These are phyloP conservation scores for Eupeodes latifasciatus DNA, from an alignment of 2,888 invertebrate genomes.

Conservation along the genomic window DNA sequence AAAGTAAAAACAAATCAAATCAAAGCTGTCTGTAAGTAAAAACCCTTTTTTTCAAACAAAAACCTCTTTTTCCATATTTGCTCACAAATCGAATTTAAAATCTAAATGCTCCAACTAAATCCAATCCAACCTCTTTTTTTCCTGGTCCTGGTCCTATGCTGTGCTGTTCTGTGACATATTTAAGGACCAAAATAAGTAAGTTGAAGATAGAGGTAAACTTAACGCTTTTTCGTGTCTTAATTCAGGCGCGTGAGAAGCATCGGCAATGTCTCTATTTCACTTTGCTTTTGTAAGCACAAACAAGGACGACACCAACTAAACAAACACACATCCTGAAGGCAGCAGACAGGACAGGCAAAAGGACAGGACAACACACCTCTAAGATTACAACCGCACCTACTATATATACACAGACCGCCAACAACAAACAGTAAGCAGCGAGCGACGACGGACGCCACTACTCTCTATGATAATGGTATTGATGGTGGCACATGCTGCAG, in stretches of 20 bases:
- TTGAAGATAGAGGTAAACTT: conserved; percentile 3
- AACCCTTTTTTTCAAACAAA: not conserved
- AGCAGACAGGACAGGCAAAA: not conserved
- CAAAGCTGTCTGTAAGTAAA: not conserved
- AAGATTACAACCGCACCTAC: not conserved
- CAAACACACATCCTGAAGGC: not conserved
- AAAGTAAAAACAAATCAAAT: no score
- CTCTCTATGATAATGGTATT: conserved; percentile 16
- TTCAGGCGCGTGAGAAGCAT: conserved; percentile 49
- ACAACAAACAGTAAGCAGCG: no score
- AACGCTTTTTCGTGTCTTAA: conserved; percentile 36
- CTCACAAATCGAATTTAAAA: conserved; percentile 4
- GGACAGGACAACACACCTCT: conserved; percentile 5
- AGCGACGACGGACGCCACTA: not conserved
- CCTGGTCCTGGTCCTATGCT: no score
- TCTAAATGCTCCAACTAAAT: not conserved
- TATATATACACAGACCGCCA: no score
- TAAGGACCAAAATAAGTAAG: not conserved
- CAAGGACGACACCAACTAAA: not conserved
- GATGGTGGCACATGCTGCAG: conserved; percentile 28
- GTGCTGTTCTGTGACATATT: conserved; percentile 5
- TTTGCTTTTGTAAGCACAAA: not conserved
- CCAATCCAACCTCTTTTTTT: not conserved
- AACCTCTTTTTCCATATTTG: not conserved
- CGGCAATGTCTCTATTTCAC: conserved; percentile 35